Percentiles rank a stretch among this genome's conserved stretches.
Evolutionary conservation across 2,113 vertebrate species (phyloP).

Genomic region (Anarhynchus alexandrinus): DNA sequence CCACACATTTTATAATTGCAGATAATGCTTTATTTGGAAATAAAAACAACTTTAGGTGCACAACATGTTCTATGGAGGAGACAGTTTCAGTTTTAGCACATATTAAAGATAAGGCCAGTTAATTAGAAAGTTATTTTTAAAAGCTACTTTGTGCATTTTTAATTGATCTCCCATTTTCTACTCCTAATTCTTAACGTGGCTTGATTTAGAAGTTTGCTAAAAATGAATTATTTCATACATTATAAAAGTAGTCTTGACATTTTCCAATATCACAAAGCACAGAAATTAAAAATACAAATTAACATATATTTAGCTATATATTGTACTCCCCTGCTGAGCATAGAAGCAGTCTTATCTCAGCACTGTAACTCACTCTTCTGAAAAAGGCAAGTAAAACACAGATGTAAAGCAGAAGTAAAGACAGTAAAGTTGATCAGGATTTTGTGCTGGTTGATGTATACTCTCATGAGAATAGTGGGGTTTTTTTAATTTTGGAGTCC

Average conservation of each 20-base stretch:
- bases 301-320: not conserved
- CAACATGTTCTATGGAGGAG: not conserved
- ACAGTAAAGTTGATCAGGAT: not conserved
- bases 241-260: not conserved
- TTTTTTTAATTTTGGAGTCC: not conserved
- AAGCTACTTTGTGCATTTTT: conserved; percentile 52
- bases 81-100: not conserved
- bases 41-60: conserved; percentile 8
- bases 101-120: conserved; percentile 16
- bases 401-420: not conserved
- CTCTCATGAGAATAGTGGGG: not conserved
- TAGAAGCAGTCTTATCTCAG: not conserved
- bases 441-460: not conserved
- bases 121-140: conserved; percentile 56
- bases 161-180: conserved; percentile 29
- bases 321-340: not conserved
- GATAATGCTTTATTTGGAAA: not conserved
- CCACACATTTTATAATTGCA: not conserved
- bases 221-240: not conserved
- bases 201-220: not conserved
- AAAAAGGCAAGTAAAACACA: not conserved
- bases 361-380: not conserved
- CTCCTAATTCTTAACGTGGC: not conserved
- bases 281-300: not conserved
- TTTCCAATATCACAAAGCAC: not conserved